These are phyloP conservation scores for Pandemis corylana DNA, from an alignment of 2,888 invertebrate species.

Conservation along the genomic window DNA sequence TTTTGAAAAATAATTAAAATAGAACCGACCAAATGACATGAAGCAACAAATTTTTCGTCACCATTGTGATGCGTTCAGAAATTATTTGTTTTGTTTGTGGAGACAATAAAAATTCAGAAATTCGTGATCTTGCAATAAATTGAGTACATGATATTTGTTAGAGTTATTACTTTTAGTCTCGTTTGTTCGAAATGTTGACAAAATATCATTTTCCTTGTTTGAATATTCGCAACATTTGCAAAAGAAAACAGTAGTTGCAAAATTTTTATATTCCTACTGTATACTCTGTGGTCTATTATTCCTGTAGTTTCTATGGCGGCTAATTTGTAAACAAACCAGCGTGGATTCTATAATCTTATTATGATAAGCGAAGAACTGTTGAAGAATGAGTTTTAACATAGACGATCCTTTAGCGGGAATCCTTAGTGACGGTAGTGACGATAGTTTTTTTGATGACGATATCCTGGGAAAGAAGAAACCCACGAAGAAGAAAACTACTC, in stretches of 20 bases:
- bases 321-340: conserved; percentile 61
- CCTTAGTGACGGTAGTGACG: conserved; percentile 88
- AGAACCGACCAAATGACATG: conserved; percentile 76
- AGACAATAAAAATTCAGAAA: conserved; percentile 1
- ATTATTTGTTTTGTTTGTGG: conserved; percentile 21
- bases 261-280: background rate
- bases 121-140: background rate
- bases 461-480: conserved; percentile 77
- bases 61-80: conserved; percentile 42
- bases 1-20: conserved; percentile 80
- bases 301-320: conserved; percentile 66
- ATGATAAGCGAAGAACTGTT: conserved; percentile 1
- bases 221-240: background rate
- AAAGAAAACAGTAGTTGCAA: background rate
- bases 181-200: background rate
- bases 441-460: conserved; percentile 89
- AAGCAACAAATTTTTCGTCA: conserved; percentile 75
- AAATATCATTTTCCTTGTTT: background rate
- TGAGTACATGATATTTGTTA: background rate
- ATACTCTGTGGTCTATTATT: conserved; percentile 14
- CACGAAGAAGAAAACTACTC: conserved; percentile 63
- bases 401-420: conserved; percentile 88
- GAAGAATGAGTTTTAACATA: conserved; percentile 82
- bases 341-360: conserved; percentile 6
- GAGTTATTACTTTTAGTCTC: background rate